Percentiles rank a stretch among this genome's conserved stretches.
phyloP scores from a whole-genome alignment of 1,140 invertebrate genomes.

The Lerema accius region DNA sequence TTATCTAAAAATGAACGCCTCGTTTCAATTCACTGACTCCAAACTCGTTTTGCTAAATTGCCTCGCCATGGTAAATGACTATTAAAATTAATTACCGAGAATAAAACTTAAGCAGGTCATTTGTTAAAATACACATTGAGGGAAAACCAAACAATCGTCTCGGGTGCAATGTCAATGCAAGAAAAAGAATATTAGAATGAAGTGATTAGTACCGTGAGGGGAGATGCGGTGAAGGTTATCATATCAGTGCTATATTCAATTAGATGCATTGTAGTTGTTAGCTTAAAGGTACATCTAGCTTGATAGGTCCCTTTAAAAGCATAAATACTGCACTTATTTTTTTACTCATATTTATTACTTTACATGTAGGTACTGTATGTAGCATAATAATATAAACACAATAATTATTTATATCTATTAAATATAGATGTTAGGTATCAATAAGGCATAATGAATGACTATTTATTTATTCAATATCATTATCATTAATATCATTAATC shows the following conservation, averaged over 20 bases:
- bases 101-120: constrained; percentile 57
- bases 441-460: no score
- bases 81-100: constrained; percentile 4
- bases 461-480: no score
- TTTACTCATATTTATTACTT: neutral
- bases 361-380: no score
- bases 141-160: constrained; percentile 7
- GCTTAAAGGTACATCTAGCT: neutral
- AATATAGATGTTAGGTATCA: no score
- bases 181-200: constrained; percentile 4
- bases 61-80: constrained; percentile 41
- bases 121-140: constrained; percentile 50
- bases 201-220: neutral
- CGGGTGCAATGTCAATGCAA: constrained; percentile 22
- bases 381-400: no score
- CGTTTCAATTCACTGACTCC: constrained; percentile 57
- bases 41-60: constrained; percentile 33
- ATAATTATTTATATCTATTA: no score
- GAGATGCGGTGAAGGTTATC: neutral
- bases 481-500: no score
- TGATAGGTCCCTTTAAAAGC: neutral
- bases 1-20: constrained; percentile 86
- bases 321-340: neutral
- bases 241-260: neutral
- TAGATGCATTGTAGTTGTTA: neutral